Conservation (phyloP, 2,113 vertebrate species). For the Sinocyclocheilus grahami region DNA sequence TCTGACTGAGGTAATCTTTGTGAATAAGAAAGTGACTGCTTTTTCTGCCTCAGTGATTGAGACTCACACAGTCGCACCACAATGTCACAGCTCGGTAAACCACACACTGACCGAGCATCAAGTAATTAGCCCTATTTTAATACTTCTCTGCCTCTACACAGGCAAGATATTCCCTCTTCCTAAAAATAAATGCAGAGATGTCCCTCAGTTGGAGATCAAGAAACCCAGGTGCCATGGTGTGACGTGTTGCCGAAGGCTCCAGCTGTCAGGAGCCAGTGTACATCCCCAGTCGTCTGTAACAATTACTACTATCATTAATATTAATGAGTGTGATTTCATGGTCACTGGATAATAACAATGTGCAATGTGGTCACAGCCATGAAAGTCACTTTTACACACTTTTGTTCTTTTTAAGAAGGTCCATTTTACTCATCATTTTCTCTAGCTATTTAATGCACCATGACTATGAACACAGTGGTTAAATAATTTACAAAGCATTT, state of each 20-base stretch:
- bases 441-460: background rate
- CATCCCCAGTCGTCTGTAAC: constrained; percentile 62
- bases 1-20: constrained; percentile 5
- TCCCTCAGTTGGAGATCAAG: constrained; percentile 3
- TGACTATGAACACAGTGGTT: background rate
- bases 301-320: constrained; percentile 72
- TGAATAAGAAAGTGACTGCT: constrained; percentile 34
- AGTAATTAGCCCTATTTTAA: constrained; percentile 59
- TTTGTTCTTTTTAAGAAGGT: too few species aligned
- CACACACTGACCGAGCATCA: constrained; percentile 33
- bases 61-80: constrained; percentile 50
- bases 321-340: constrained; percentile 67
- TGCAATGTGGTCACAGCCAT: constrained; percentile 43
- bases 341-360: constrained; percentile 51
- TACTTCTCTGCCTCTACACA: constrained; percentile 44
- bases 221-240: background rate
- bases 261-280: constrained; percentile 58
- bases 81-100: constrained; percentile 33
- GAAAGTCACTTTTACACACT: background rate
- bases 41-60: constrained; percentile 19
- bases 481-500: background rate
- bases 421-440: constrained; percentile 4
- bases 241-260: constrained; percentile 59
- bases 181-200: constrained; percentile 52
- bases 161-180: constrained; percentile 49